These are phyloP conservation scores for Patella ulyssiponensis DNA, from an alignment of 2,888 invertebrate genomes.

Conservation along the genomic window DNA sequence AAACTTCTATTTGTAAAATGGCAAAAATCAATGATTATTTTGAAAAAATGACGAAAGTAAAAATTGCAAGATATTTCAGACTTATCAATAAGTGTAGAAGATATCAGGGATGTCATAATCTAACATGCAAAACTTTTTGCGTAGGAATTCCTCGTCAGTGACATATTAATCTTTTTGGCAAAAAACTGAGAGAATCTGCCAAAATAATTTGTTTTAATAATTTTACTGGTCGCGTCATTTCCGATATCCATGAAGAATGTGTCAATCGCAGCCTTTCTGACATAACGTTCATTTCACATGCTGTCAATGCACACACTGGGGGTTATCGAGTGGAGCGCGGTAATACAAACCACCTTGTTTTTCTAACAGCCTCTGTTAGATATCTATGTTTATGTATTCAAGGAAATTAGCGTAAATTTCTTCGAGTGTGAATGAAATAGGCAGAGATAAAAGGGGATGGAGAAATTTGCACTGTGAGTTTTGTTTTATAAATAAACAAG, in stretches of 20 bases:
- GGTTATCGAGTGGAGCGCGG: background rate
- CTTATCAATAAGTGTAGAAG: too few species aligned
- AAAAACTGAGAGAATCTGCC: background rate
- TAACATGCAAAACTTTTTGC: background rate
- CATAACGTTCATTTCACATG: background rate
- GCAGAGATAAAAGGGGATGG: background rate
- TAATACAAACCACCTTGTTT: background rate
- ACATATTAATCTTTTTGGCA: background rate
- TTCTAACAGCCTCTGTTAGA: background rate
- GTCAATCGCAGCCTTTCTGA: background rate
- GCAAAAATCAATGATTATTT: too few species aligned
- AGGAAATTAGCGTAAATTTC: constrained; percentile 4
- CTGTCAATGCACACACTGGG: background rate
- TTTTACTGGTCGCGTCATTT: background rate
- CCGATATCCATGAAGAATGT: constrained; percentile 1
- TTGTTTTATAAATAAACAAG: constrained; percentile 3
- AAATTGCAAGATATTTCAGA: too few species aligned
- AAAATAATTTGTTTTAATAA: background rate
- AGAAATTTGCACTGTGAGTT: background rate
- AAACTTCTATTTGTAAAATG: too few species aligned
- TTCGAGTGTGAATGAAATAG: constrained; percentile 4
- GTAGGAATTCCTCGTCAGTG: background rate
- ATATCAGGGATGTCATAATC: background rate
- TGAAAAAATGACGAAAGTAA: too few species aligned
- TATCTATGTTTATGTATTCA: background rate